Conservation (phyloP, 2,113 vertebrate genomes). For the Ranitomeya variabilis region DNA sequence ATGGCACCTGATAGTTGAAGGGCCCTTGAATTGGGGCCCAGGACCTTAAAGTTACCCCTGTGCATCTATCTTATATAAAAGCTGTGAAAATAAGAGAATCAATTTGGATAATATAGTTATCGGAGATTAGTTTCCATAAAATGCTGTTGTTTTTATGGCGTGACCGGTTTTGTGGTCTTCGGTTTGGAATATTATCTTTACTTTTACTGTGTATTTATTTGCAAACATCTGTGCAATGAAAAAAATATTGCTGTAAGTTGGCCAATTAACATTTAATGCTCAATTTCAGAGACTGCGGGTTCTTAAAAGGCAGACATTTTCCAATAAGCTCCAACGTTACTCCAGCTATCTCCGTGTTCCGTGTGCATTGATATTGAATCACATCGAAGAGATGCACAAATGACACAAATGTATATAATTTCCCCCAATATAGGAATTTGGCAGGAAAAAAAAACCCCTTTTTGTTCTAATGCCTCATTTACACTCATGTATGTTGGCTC, state of each 20-base stretch:
- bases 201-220: not conserved
- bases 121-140: not conserved
- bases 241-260: not conserved
- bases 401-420: not conserved
- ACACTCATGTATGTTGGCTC: not conserved
- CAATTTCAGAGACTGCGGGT: not conserved
- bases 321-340: not conserved
- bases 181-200: not conserved
- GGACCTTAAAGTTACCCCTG: not conserved
- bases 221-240: constrained; percentile 7
- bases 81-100: not conserved
- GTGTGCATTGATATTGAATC: not conserved
- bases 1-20: not conserved
- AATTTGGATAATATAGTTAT: not conserved
- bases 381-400: too few relatives aligned
- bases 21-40: too few relatives aligned
- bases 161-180: not conserved
- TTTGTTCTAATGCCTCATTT: not conserved
- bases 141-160: not conserved
- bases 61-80: not conserved
- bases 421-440: not conserved
- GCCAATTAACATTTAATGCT: constrained; percentile 23
- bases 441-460: not conserved
- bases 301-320: not conserved
- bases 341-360: not conserved